Evolutionary conservation across 2,797 vertebrate species (phyloP), one percentile per base, ranked within the genome.

Genomic region (Crypturellus tataupa): DNA sequence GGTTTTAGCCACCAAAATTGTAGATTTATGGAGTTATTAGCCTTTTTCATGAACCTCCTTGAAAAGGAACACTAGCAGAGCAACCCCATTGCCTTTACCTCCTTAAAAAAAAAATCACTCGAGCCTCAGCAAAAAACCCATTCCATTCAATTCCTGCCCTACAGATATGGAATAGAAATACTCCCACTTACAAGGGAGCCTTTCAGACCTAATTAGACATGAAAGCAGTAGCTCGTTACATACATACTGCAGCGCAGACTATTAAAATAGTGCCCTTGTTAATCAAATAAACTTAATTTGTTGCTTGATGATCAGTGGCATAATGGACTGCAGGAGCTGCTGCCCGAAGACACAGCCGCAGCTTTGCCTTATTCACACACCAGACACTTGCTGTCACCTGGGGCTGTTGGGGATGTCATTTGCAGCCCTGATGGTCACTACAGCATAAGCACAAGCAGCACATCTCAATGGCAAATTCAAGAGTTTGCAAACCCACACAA

Each of bases 321-420:
- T 17, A 35, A 55, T 1, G 65, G 46, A 71, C 47, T 33, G 16
- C 33, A 80, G 33, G 42, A 82, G 51, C 51, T 51, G 73, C 23
- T 35, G 29, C 68, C 47, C 65, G 72, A 88, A 79, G 42, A 33
- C 6, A 27, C 6, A 73, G 51, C 29, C 53, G 20, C 27, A 39
- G 56, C 21, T 70, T 18, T 70, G 23, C 40, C 31, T 65, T 4
- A 9, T 70, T 70, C 58, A 49, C 27, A 20, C 37, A 70, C 53
- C 4, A n/a, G 0, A 16, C 1, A 5, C 23, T 23, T 37, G 23
- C 37, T 33, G 31, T 33, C 33, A 23, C 37, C 31, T 6, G 4
- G 10, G 2, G 1, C 25, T 23, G 27, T 20, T 85, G 33, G 37
- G n/a, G 16, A 40, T 2, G 1, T 37, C 14, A 11, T 31, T 23